These are phyloP conservation scores for Mesochorus sp. DNA, from an alignment of 2,888 invertebrate genomes.

Conservation along the genomic window DNA sequence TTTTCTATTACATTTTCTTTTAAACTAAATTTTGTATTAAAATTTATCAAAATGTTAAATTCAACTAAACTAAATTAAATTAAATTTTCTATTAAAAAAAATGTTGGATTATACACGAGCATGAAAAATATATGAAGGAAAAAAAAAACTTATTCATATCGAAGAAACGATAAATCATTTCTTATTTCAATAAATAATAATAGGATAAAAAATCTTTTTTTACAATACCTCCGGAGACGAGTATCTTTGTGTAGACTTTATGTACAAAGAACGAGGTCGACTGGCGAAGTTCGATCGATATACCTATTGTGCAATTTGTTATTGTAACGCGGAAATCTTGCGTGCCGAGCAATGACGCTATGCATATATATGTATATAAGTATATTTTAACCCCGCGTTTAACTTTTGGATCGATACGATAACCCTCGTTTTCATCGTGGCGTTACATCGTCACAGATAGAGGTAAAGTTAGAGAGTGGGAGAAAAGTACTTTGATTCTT, in stretches of 20 bases:
- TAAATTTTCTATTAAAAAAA: no score
- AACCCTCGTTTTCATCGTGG: conserved; percentile 26
- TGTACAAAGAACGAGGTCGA: conserved; percentile 42
- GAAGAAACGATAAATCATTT: no score
- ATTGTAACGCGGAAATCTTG: conserved; percentile 44
- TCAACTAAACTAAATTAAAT: no score
- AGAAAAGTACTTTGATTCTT: conserved; percentile 2
- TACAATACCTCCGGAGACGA: not conserved
- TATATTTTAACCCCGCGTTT: conserved; percentile 7
- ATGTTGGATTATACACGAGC: no score
- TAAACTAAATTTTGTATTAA: no score
- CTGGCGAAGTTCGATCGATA: conserved; percentile 38
- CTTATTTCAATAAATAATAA: no score
- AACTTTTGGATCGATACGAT: conserved; percentile 46
- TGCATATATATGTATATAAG: no score
- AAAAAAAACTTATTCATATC: no score
- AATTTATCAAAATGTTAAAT: no score
- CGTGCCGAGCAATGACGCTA: conserved; percentile 45
- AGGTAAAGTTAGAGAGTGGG: no score
- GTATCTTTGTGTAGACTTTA: not conserved
- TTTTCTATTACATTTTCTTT: no score
- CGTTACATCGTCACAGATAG: conserved; percentile 18
- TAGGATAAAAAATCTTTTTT: not conserved
- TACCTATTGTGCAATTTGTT: conserved; percentile 17
- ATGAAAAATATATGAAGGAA: no score